Percentiles rank a stretch among this genome's conserved stretches.
Evolutionary conservation across 2,888 invertebrate genomes (phyloP).

Genomic region (Meloe dianella): DNA sequence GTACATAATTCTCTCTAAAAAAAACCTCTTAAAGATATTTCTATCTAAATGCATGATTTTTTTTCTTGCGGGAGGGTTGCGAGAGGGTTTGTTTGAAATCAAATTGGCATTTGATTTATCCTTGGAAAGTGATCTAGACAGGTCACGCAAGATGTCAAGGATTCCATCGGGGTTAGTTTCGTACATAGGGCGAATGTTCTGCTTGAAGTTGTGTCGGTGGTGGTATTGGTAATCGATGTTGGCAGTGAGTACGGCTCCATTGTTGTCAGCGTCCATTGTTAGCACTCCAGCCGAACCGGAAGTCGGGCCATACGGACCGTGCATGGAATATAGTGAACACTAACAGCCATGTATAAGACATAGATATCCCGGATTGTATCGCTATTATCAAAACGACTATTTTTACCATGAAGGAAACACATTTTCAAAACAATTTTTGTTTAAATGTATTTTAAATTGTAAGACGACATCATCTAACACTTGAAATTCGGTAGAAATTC

Average conservation of each 20-base stretch:
- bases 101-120: constrained; percentile 2
- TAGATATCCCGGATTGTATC: constrained; percentile 4
- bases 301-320: constrained; percentile 46
- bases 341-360: constrained; percentile 5
- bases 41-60: not conserved
- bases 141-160: constrained; percentile 9
- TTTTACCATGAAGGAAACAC: not conserved
- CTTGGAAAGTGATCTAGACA: constrained; percentile 4
- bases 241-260: constrained; percentile 48
- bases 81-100: not conserved
- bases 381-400: constrained; percentile 9
- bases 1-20: constrained; percentile 25
- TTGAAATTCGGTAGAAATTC: not conserved
- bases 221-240: constrained; percentile 53
- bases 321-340: constrained; percentile 15
- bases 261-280: constrained; percentile 54
- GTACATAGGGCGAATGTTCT: constrained; percentile 40
- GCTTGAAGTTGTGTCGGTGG: constrained; percentile 43
- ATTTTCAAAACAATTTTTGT: not conserved
- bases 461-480: too few species aligned
- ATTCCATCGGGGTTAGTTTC: not conserved
- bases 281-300: constrained; percentile 51
- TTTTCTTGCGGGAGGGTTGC: too few species aligned
- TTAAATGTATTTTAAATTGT: not conserved
- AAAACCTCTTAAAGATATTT: not conserved